Percentiles rank a stretch among this genome's conserved stretches.
Conservation (phyloP, 2,113 vertebrate genomes). For the Felis catus region DNA sequence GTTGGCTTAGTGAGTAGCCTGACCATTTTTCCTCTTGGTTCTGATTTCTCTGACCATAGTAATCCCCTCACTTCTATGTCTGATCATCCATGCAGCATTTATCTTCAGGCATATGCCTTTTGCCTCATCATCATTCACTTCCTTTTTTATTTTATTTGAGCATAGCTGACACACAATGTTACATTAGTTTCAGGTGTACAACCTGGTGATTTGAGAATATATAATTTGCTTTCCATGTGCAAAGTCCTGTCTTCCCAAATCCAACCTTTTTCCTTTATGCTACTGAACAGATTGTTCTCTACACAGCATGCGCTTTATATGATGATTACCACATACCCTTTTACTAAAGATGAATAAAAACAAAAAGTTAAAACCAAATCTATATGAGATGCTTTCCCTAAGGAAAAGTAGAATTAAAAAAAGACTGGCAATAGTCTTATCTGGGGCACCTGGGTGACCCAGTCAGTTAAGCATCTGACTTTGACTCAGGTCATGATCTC, state of each 20-base stretch:
- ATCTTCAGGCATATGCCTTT: neutral
- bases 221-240: neutral
- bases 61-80: neutral
- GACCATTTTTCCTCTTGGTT: neutral
- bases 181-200: neutral
- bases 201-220: neutral
- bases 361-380: neutral
- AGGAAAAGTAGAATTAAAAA: neutral
- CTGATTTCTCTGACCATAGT: neutral
- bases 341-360: neutral
- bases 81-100: neutral
- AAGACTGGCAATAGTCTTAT: neutral
- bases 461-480: no score
- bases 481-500: no score
- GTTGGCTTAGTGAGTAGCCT: neutral
- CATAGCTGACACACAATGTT: neutral
- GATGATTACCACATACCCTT: neutral
- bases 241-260: neutral
- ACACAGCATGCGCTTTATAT: neutral
- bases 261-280: neutral
- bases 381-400: neutral
- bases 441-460: no score
- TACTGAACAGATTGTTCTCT: neutral
- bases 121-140: neutral
- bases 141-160: neutral